Percentiles rank a stretch among this genome's conserved stretches.
phyloP scores from a whole-genome alignment of 1,140 invertebrate species.

The Dinothrombium tinctorium region DNA sequence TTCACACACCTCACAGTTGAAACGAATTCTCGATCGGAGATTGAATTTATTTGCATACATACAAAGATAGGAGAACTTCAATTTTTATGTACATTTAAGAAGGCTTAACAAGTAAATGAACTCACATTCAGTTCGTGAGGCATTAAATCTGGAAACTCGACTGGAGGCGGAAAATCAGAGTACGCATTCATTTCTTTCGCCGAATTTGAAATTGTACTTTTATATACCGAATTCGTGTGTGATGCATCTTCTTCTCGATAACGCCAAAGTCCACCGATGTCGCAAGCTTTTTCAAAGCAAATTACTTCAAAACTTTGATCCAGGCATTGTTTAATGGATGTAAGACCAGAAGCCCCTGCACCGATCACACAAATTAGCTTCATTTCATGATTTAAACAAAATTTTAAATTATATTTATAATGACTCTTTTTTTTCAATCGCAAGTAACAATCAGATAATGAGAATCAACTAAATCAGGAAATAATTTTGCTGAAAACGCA shows the following conservation, averaged over 20 bases:
- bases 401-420: no score
- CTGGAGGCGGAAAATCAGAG: conserved; percentile 21
- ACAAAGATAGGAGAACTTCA: conserved; percentile 19
- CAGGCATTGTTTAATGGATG: conserved; percentile 23
- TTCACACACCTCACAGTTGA: conserved; percentile 8
- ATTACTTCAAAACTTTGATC: conserved; percentile 21
- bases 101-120: neutral
- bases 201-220: conserved; percentile 16
- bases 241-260: conserved; percentile 21
- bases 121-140: conserved; percentile 17
- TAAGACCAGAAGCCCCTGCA: conserved; percentile 24
- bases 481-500: no score
- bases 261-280: conserved; percentile 29
- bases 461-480: no score
- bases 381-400: no score
- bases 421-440: no score
- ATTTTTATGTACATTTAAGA: neutral
- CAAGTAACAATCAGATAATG: no score
- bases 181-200: conserved; percentile 22
- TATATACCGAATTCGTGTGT: conserved; percentile 17
- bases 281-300: conserved; percentile 22
- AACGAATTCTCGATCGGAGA: conserved; percentile 10
- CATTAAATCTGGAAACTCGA: conserved; percentile 20
- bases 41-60: conserved; percentile 17
- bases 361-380: conserved; percentile 26